Base-by-base conservation (phyloP, 2,113 vertebrate species). In the Xenus cinereus region DNA sequence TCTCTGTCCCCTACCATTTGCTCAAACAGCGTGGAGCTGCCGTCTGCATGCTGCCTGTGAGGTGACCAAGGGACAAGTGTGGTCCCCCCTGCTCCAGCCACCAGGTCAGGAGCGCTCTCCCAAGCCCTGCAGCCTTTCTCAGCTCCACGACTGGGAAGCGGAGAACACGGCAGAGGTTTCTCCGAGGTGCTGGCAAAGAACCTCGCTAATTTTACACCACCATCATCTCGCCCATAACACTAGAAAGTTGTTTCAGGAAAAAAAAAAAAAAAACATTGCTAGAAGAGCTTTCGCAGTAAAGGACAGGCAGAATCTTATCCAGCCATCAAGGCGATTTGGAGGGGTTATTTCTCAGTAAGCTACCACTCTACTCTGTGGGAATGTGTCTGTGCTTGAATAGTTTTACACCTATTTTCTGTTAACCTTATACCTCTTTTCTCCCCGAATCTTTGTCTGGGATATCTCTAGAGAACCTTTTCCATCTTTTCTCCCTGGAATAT, bases 41-140 rank as follows among this genome's bases (percentile, higher is more conserved):
- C 21, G 3, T 17, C 35, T 3, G 0, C 1, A 2, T 26, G 13
- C 43, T 82, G n/a, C 32, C 41, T 1, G 0, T 0, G 3, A 16
- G 19, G 19, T 45, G 37, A 10, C 39, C 6, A 57, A 54, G 39
- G 39, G 35, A 8, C 32, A 67, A 71, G 9, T 6, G 24, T 46
- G 17, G 10, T 37, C 6, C 10, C 19, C 13, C 5, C 2, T 0
- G 5, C 2, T 0, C 30, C 3, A 3, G 33, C 19, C 7, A 1
- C 14, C 0, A 0, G 16, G 5, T 63, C 46, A 56, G 54, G 32
- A 56, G 26, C 0, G 4, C 30, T 35, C 5, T 54, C 28, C 30
- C 72, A 33, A 33, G 26, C 27, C 39, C 56, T 33, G 15, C 0
- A 3, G 26, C 45, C 51, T 56, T 85, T 77, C 60, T 72, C 26